Base-by-base conservation (phyloP, 2,113 vertebrate species). In the Leuciscus idus region DNA sequence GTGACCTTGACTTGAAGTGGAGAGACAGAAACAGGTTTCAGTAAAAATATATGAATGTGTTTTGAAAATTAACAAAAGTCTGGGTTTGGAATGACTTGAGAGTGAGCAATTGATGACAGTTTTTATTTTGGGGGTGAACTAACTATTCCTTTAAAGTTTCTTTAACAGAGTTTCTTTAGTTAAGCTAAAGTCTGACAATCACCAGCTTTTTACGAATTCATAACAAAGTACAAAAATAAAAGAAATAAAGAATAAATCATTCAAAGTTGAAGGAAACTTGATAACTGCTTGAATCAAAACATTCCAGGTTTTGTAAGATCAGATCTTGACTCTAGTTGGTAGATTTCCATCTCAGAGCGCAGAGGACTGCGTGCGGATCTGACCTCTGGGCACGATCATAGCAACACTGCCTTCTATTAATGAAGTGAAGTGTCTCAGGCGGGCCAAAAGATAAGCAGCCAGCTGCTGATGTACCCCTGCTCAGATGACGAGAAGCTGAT, bases 401-500 rank as follows among this genome's bases (percentile, higher is more conserved):
- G 28, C 68, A 6, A 80, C 70, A 64, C 72, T 66, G 39, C 81
- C 59, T 52, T 66, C 66, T 81, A 75, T 80, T 88, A 86, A 74
- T 64, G 62, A 82, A 85, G 36, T 82, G 68, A 30, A 66, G 73
- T 13, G 74, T 83, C 64, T 64, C n/a, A 33, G 55, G 52, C 26
- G 12, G 43, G 81, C 85, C 66, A 86, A 83, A 73, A 86, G 61
- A 86, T 80, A 88, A 86, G 66, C 73, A 33, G 43, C 84, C 81
- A 80, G 81, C 84, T 80, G 81, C 84, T 82, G 79, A 83, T 85
- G 79, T 88, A 78, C 39, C 52, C 81, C 81, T 77, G 52, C 50
- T 84, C 81, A 43, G 84, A 84, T 84, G 82, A 86, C 75, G 43
- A 81, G 82, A 83, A 86, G 85, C 64, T 59, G 85, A 81, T 83